Conservation (phyloP, 1,140 invertebrate genomes). For the Tyrophagus putrescentiae region DNA sequence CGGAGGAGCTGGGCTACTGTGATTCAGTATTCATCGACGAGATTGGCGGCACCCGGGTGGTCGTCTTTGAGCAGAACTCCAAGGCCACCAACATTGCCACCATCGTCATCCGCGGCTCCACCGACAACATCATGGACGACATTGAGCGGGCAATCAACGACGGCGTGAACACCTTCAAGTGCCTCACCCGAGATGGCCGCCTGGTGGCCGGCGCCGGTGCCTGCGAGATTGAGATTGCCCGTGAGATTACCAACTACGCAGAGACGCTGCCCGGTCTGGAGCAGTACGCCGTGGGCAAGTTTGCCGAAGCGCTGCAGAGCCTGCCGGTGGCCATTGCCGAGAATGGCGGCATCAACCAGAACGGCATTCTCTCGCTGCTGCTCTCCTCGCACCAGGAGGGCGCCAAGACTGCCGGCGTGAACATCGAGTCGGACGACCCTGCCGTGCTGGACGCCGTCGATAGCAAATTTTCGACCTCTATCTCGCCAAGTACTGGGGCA, state of each 20-base stretch:
- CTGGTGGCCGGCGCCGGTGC: conserved; percentile 88
- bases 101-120: conserved; percentile 83
- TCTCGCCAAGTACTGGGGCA: conserved; percentile 72
- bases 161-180: conserved; percentile 96
- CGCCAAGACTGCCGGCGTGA: conserved; percentile 63
- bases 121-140: conserved; percentile 97
- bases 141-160: conserved; percentile 96
- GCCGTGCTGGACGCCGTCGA: conserved; percentile 56
- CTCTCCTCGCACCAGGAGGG: conserved; percentile 81
- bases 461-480: conserved; percentile 66
- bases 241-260: conserved; percentile 64
- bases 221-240: conserved; percentile 80
- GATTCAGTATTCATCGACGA: conserved; percentile 85
- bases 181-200: conserved; percentile 54
- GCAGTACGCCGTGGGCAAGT: conserved; percentile 91
- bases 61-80: conserved; percentile 60
- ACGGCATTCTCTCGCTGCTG: conserved; percentile 73
- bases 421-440: conserved; percentile 55
- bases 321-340: conserved; percentile 85
- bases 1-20: conserved; percentile 82
- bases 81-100: conserved; percentile 74
- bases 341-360: conserved; percentile 76
- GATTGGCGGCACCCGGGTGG: conserved; percentile 81
- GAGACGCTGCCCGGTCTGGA: conserved; percentile 84
- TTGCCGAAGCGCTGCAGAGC: conserved; percentile 72